Percentiles rank a stretch among this genome's conserved stretches.
Evolutionary conservation across 2,797 vertebrate species (phyloP).

Genomic region (Enteromius treurensis): DNA sequence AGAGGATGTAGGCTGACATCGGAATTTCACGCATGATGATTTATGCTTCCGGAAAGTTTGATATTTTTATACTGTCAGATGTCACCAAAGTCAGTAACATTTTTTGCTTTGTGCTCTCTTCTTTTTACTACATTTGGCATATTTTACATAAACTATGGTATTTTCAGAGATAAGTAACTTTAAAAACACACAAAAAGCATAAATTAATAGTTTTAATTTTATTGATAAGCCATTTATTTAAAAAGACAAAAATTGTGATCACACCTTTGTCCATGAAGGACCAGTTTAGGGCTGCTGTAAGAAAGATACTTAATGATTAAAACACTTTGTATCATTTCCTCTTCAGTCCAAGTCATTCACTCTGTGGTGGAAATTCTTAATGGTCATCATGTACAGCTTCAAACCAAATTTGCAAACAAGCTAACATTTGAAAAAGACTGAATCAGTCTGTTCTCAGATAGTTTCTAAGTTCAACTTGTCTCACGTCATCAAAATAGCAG

Average conservation of each 20-base stretch:
- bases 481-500: background rate
- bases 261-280: background rate
- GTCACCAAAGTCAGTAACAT: too few species aligned
- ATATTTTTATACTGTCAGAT: too few species aligned
- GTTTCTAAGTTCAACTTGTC: background rate
- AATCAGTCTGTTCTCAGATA: background rate
- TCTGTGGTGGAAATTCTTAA: slow-evolving; percentile 19
- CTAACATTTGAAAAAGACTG: background rate
- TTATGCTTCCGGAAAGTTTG: too few species aligned
- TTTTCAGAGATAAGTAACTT: too few species aligned
- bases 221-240: background rate
- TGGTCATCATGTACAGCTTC: slow-evolving; percentile 2
- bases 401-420: slow-evolving; percentile 6
- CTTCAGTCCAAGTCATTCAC: background rate
- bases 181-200: too few species aligned
- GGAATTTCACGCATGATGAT: too few species aligned
- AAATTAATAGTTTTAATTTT: background rate
- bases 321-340: background rate
- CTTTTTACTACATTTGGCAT: too few species aligned
- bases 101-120: too few species aligned
- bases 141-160: too few species aligned
- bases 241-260: background rate
- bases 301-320: background rate
- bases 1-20: too few species aligned
- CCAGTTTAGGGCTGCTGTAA: too few species aligned